These are phyloP conservation scores for Labrus mixtus DNA, from an alignment of 2,113 vertebrate species.

Conservation along the genomic window DNA sequence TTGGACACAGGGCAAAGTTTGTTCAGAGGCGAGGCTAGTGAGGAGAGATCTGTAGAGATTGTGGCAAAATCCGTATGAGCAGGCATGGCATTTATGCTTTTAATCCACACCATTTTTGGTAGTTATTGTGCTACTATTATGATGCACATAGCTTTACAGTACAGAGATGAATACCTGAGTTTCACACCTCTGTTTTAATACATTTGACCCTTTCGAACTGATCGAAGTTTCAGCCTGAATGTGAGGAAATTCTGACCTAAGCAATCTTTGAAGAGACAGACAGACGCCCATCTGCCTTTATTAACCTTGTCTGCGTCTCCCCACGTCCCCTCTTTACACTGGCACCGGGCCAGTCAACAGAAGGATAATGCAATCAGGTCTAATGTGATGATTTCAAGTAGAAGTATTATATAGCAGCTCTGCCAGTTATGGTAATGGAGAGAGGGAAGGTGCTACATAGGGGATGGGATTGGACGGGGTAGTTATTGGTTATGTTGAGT, in stretches of 20 bases:
- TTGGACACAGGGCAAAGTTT: too few relatives aligned
- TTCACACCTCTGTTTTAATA: slow-evolving; percentile 14
- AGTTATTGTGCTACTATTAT: slow-evolving; percentile 14
- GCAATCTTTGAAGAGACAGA: slow-evolving; percentile 37
- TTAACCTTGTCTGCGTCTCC: slow-evolving; percentile 70
- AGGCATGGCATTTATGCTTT: not conserved
- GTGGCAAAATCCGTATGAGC: too few relatives aligned
- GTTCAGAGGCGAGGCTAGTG: too few relatives aligned
- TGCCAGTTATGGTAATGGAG: slow-evolving; percentile 64
- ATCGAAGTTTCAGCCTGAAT: slow-evolving; percentile 10
- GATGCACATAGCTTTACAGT: slow-evolving; percentile 1
- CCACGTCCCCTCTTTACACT: slow-evolving; percentile 42
- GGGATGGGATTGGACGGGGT: slow-evolving; percentile 21
- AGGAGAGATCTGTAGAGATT: too few relatives aligned
- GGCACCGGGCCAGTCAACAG: slow-evolving; percentile 58
- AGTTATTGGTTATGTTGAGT: slow-evolving; percentile 70
- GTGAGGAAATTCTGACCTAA: slow-evolving; percentile 21
- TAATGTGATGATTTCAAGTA: slow-evolving; percentile 69
- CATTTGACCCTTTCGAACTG: slow-evolving; percentile 25
- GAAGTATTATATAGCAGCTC: slow-evolving; percentile 55
- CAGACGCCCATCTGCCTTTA: slow-evolving; percentile 55
- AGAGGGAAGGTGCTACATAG: slow-evolving; percentile 60
- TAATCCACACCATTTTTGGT: slow-evolving; percentile 35
- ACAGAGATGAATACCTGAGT: not conserved
- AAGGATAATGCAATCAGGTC: slow-evolving; percentile 52